Base-by-base conservation (phyloP, 2,888 invertebrate genomes). In the Drosophila mimica region DNA sequence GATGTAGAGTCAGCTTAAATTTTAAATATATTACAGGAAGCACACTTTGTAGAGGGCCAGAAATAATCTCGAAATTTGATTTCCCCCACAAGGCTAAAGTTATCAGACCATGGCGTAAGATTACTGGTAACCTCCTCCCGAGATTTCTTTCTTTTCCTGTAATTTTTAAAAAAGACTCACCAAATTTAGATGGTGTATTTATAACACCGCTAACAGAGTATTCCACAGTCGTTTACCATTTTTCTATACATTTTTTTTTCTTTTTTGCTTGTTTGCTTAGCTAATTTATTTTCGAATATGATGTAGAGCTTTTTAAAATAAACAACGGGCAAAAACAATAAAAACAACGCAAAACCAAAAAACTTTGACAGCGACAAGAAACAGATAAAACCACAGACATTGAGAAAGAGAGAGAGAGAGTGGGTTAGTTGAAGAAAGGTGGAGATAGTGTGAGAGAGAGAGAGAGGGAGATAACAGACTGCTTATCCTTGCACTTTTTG, bases 231-330 rank as follows among this genome's bases (percentile, higher is more conserved):
- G 46, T 4, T 4, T 15, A 15, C 15, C 7, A 9, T n/a, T 4
- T n/a, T 38, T 4, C 8, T 11, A 1, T n/a, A 3, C 25, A 25
- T 25, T 3, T 25, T 7, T 7, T 9, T 0, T 7, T 7, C 7
- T 38, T 61, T 76, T 71, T 61, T 43, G 74, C 57, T 74, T 77
- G 74, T 77, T 77, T 85, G 83, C 74, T 83, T 81, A 76, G 83
- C 80, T 83, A 88, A 88, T 86, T 85, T 85, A 88, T 85, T 85
- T 85, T 85, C 76, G 88, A 85, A 88, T 86, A 88, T 85, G 88
- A 85, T 88, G 85, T 85, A 88, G 88, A 85, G 88, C 86, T 85
- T 88, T 86, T 46, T 83, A 78, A 85, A 88, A 88, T 88, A 85
- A 85, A 85, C 86, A 85, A 70, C 25, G 7, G 4, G 8, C 46